These are phyloP conservation scores for Coremacera marginata DNA, from an alignment of 2,888 invertebrate genomes.

Conservation along the genomic window DNA sequence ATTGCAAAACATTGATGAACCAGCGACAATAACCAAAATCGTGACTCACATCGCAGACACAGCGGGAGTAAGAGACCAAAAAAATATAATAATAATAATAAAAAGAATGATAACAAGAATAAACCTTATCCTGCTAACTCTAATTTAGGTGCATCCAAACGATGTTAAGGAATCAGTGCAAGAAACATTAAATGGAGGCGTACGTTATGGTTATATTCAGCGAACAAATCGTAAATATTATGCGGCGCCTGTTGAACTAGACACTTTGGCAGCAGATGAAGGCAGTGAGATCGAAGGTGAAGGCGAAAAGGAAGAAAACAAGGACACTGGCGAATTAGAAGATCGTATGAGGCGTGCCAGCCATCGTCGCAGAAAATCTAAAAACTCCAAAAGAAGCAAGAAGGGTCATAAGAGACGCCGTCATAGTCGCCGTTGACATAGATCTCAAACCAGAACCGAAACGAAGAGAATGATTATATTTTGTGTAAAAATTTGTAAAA, in stretches of 20 bases:
- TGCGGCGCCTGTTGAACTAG: constrained; percentile 43
- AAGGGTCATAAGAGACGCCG: constrained; percentile 37
- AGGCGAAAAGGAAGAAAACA: constrained; percentile 12
- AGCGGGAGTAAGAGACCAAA: constrained; percentile 45
- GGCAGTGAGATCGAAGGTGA: constrained; percentile 12
- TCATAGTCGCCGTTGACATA: constrained; percentile 5
- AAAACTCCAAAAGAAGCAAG: constrained; percentile 26
- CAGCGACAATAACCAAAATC: constrained; percentile 41
- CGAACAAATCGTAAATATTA: constrained; percentile 44
- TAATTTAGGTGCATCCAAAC: constrained; percentile 38
- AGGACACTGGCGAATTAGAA: constrained; percentile 26
- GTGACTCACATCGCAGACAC: constrained; percentile 44
- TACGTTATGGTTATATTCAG: constrained; percentile 47
- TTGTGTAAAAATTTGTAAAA: constrained; percentile 22
- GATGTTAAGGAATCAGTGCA: constrained; percentile 44
- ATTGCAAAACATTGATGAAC: constrained; percentile 42
- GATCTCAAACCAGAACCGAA: background rate
- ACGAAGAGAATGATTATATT: background rate
- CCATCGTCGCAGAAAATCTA: constrained; percentile 13
- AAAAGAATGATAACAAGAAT: background rate
- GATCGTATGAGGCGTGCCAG: constrained; percentile 40
- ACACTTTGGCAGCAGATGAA: constrained; percentile 22
- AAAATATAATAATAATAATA: background rate
- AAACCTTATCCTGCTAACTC: background rate
- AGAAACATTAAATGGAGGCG: constrained; percentile 45